Conservation (phyloP, 2,888 invertebrate genomes). For the Deilephila porcellus region DNA sequence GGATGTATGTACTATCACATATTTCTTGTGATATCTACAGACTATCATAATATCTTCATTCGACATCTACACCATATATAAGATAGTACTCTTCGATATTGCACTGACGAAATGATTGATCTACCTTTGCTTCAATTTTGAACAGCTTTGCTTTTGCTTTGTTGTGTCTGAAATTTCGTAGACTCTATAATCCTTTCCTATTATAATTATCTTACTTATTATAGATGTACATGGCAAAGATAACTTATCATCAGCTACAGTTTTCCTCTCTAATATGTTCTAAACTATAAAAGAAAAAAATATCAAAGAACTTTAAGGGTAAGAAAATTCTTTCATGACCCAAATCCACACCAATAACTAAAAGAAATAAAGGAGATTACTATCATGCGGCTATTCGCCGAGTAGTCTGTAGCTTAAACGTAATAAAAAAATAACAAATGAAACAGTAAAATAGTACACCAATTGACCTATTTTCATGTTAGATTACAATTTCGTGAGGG, state of each 20-base stretch:
- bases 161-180: no score
- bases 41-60: not conserved
- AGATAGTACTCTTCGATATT: not conserved
- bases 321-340: not conserved
- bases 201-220: no score
- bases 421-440: not conserved
- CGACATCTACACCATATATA: not conserved
- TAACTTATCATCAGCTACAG: no score
- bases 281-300: no score
- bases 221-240: no score
- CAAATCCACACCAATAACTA: not conserved
- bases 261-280: no score
- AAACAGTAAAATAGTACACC: not conserved
- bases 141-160: no score
- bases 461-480: slow-evolving; percentile 30
- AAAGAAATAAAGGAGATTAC: not conserved
- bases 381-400: not conserved
- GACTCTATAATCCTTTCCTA: no score
- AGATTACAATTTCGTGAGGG: slow-evolving; percentile 11
- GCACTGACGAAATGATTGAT: not conserved
- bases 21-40: no score
- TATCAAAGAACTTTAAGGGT: no score
- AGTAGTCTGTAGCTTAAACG: not conserved
- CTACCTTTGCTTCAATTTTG: not conserved
- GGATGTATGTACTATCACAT: no score